Conservation (phyloP, 1,140 invertebrate genomes). For the Musca vetustissima region DNA sequence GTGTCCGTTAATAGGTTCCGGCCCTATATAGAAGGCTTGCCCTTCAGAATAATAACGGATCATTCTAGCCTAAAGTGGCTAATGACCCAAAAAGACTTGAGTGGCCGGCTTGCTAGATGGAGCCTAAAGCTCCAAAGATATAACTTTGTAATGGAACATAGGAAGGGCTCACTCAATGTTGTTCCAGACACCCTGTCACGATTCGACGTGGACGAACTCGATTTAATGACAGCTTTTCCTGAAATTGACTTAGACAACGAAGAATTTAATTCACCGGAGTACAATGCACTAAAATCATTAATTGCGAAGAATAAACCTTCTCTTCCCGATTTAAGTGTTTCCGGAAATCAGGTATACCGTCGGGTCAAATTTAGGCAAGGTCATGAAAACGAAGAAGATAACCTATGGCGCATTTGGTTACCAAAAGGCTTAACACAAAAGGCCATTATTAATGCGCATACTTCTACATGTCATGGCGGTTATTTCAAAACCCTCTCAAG, state of each 20-base stretch:
- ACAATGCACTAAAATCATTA: too few relatives aligned
- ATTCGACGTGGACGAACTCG: background rate
- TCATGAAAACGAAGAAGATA: background rate
- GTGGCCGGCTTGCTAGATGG: constrained; percentile 44
- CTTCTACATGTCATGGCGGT: background rate
- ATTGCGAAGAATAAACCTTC: background rate
- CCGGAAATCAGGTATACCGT: background rate
- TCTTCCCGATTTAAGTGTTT: background rate
- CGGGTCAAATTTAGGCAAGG: background rate
- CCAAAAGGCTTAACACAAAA: background rate
- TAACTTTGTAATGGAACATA: constrained; percentile 47
- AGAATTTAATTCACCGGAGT: background rate
- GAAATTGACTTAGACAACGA: background rate
- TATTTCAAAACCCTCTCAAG: too few relatives aligned
- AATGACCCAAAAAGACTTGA: constrained; percentile 35
- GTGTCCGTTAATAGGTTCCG: constrained; percentile 54
- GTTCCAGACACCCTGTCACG: constrained; percentile 50
- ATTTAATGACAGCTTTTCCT: background rate
- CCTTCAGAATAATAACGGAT: constrained; percentile 52
- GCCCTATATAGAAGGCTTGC: constrained; percentile 49
- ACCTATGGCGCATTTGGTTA: background rate
- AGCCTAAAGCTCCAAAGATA: constrained; percentile 33
- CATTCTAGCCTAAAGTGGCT: constrained; percentile 37
- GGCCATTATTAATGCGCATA: background rate
- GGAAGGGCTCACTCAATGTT: constrained; percentile 46